A percentile compares a stretch with the other conserved stretches of the same genome.
These are phyloP conservation scores for Aphyosemion australe DNA, from an alignment of 2,113 vertebrate species.

Conservation along the genomic window DNA sequence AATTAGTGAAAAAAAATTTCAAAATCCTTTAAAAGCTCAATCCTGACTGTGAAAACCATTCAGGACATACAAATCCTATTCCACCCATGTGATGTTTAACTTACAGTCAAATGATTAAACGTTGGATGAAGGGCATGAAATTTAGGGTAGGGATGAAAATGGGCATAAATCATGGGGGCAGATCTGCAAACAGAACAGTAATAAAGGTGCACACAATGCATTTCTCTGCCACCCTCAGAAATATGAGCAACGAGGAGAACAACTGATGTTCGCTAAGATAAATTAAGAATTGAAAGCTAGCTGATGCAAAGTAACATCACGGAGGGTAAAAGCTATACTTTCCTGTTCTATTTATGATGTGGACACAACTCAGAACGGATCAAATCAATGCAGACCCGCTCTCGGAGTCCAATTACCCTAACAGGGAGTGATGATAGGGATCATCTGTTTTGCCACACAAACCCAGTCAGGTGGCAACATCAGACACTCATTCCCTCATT, in stretches of 20 bases:
- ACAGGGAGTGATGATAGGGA: slow-evolving; percentile 54
- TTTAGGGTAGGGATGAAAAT: too few species aligned
- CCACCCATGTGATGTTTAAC: too few species aligned
- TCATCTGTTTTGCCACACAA: slow-evolving; percentile 43
- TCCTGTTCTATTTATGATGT: slow-evolving; percentile 25
- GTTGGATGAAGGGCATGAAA: too few species aligned
- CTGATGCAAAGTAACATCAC: slow-evolving; percentile 23
- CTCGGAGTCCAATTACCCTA: slow-evolving; percentile 58
- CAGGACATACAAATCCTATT: too few species aligned
- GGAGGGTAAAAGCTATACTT: not conserved
- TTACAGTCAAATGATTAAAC: too few species aligned
- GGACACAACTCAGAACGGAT: slow-evolving; percentile 40
- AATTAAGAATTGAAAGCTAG: slow-evolving; percentile 12
- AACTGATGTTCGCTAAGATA: slow-evolving; percentile 3
- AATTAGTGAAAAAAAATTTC: too few species aligned
- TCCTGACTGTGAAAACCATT: too few species aligned
- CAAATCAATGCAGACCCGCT: slow-evolving; percentile 61
- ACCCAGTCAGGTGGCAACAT: slow-evolving; percentile 33
- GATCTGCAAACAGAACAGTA: too few species aligned
- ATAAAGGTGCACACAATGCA: too few species aligned
- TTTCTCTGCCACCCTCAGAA: too few species aligned
- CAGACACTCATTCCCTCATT: slow-evolving; percentile 43
- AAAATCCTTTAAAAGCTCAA: too few species aligned
- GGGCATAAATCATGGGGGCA: too few species aligned
- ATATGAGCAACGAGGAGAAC: not conserved